Percentiles rank a stretch among this genome's conserved stretches.
phyloP scores from a whole-genome alignment of 2,888 invertebrate species.

The Melanchra persicariae region DNA sequence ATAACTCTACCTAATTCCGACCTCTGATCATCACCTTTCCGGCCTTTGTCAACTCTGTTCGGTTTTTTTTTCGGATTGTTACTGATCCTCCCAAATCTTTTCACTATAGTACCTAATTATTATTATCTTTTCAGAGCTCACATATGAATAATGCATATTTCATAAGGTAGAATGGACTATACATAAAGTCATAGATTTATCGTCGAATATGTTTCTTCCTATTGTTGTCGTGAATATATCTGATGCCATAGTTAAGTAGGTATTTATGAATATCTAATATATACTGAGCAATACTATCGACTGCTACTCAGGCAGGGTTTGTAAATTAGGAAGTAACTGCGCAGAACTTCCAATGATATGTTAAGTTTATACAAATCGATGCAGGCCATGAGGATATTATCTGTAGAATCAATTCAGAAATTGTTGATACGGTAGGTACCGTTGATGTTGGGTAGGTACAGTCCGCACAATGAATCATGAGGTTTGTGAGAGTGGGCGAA shows the following conservation, averaged over 20 bases:
- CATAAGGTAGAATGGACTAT: conserved; percentile 26
- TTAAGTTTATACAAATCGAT: conserved; percentile 39
- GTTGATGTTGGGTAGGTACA: background rate
- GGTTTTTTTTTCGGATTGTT: background rate
- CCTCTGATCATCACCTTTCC: too few species aligned
- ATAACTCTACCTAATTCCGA: too few species aligned
- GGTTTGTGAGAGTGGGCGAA: background rate
- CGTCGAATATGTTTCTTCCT: conserved; percentile 16
- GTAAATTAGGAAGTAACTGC: conserved; percentile 17
- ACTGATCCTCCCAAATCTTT: background rate
- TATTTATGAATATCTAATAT: too few species aligned
- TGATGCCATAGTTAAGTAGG: too few species aligned
- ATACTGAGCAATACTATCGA: conserved; percentile 9
- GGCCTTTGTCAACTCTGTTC: too few species aligned
- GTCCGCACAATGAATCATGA: background rate
- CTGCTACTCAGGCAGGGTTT: conserved; percentile 34
- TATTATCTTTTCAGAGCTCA: background rate
- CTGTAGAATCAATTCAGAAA: conserved; percentile 2
- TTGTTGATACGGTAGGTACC: background rate
- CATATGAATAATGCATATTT: conserved; percentile 42
- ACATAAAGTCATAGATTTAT: conserved; percentile 39
- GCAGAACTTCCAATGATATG: conserved; percentile 25
- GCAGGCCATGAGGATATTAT: conserved; percentile 6
- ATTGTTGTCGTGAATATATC: conserved; percentile 8
- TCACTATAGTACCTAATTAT: background rate